These are phyloP conservation scores for Parambassis ranga DNA, from an alignment of 2,797 vertebrate species.

Conservation along the genomic window DNA sequence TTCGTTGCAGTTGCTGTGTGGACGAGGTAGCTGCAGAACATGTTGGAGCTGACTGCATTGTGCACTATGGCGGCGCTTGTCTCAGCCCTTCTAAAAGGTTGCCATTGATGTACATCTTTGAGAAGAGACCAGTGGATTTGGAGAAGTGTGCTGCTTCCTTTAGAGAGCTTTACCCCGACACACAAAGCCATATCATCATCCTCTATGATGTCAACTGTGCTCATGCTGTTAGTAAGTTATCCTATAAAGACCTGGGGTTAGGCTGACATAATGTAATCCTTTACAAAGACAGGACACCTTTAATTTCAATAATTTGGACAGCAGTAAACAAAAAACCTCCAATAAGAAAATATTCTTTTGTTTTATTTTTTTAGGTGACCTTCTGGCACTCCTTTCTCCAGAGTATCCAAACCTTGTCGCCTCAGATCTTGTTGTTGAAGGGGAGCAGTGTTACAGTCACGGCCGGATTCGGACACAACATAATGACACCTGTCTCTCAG, in stretches of 20 bases:
- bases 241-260: too few relatives aligned
- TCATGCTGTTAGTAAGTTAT: conserved; percentile 69
- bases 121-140: conserved; percentile 74
- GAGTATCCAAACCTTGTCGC: conserved; percentile 74
- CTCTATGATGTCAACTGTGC: conserved; percentile 89
- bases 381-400: conserved; percentile 56
- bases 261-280: neutral
- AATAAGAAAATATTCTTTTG: neutral
- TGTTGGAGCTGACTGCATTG: conserved; percentile 80
- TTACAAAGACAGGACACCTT: neutral
- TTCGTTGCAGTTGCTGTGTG: conserved; percentile 88
- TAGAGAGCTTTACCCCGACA: conserved; percentile 79
- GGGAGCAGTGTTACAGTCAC: conserved; percentile 57
- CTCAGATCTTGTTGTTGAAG: conserved; percentile 72
- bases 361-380: conserved; percentile 58
- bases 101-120: conserved; percentile 82
- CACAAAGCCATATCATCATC: conserved; percentile 77
- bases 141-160: conserved; percentile 81
- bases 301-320: too few relatives aligned
- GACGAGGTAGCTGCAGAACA: conserved; percentile 94
- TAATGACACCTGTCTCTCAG: neutral
- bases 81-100: conserved; percentile 88
- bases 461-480: conserved; percentile 11
- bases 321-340: accelerated
- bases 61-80: conserved; percentile 93